Evolutionary conservation across 2,113 vertebrate genomes (phyloP).

Genomic region (Heterochromis multidens): DNA sequence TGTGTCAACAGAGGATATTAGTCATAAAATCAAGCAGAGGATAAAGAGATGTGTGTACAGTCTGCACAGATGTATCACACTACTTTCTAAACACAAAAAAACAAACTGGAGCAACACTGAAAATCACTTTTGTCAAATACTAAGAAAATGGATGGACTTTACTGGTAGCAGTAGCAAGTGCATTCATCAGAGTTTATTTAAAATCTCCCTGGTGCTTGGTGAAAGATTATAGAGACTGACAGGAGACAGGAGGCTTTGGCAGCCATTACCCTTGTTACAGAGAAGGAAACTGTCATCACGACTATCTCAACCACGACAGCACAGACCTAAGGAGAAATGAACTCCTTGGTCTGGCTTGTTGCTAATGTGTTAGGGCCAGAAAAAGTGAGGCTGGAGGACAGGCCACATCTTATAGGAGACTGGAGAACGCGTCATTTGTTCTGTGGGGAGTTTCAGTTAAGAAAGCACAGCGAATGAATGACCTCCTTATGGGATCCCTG

Average conservation of each 20-base stretch:
- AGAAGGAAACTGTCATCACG: conserved; percentile 64
- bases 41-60: background rate
- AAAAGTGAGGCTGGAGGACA: conserved; percentile 33
- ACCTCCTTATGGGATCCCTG: conserved; percentile 55
- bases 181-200: conserved; percentile 7
- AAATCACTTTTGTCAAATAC: background rate
- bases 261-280: conserved; percentile 64
- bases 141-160: background rate
- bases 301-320: conserved; percentile 43
- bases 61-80: background rate
- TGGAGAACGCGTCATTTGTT: conserved; percentile 55
- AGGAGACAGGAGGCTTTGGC: background rate
- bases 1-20: background rate
- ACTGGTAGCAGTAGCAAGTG: too few relatives aligned
- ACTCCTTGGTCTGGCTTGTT: conserved; percentile 34
- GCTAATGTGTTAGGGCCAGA: conserved; percentile 20
- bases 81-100: background rate
- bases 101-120: background rate
- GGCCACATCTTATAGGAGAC: conserved; percentile 42
- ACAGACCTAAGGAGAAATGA: conserved; percentile 40
- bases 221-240: background rate
- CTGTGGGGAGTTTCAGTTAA: conserved; percentile 37
- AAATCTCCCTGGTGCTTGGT: background rate
- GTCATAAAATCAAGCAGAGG: background rate
- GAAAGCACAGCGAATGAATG: conserved; percentile 52